These are phyloP conservation scores for Spheniscus mendiculus DNA, from an alignment of 2,113 vertebrate genomes.

Conservation along the genomic window DNA sequence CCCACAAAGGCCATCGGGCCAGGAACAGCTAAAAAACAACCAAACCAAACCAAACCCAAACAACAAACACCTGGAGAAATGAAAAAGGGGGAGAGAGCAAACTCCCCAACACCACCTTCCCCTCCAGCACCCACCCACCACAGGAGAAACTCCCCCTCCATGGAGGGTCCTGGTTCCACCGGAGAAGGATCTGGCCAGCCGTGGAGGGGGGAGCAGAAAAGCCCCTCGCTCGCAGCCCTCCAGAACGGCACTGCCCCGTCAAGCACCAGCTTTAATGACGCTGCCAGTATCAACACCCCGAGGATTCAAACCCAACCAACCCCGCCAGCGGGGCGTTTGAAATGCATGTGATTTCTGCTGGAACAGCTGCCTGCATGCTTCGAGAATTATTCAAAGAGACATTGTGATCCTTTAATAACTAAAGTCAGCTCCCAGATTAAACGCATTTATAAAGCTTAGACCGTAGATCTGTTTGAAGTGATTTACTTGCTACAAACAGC, in stretches of 20 bases:
- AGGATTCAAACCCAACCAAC: not conserved
- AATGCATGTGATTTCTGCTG: not conserved
- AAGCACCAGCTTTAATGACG: rapidly evolving
- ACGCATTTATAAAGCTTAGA: not conserved
- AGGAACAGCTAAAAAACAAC: not conserved
- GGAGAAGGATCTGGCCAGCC: not conserved
- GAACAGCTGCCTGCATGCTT: not conserved
- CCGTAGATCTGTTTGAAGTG: not conserved
- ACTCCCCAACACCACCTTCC: not conserved
- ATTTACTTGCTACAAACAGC: not conserved
- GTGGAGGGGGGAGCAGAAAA: not conserved
- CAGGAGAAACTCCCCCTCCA: not conserved
- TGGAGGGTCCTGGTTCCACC: rapidly evolving
- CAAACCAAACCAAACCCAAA: not conserved
- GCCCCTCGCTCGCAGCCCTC: not conserved
- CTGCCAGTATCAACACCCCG: not conserved
- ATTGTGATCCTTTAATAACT: not conserved
- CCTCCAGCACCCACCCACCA: not conserved
- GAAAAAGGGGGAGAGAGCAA: not conserved
- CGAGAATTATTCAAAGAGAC: not conserved
- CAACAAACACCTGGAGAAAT: not conserved
- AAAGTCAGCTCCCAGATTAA: not conserved
- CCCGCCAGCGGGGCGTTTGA: not conserved
- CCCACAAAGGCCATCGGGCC: not conserved
- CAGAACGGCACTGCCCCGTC: rapidly evolving